Evolutionary conservation across 2,888 invertebrate genomes (phyloP), one percentile per base, ranked within the genome.

Genomic region (Calliphora vomitoria): DNA sequence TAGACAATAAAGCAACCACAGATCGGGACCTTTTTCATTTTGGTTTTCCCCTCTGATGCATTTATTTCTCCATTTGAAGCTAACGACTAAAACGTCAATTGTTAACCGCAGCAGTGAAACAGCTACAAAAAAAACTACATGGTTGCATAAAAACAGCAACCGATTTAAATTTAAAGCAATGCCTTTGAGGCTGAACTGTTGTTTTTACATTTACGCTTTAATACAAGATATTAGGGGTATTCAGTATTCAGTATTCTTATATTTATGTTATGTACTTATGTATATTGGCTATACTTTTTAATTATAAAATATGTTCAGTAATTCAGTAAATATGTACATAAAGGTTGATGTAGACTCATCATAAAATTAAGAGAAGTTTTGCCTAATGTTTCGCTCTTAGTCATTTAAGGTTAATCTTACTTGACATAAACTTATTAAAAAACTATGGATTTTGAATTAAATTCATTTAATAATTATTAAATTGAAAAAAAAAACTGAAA

Each of bases 81-180:
- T 47, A 74, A 80, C 60, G 31, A 62, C 68, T 31, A 50, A 74
- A 64, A 71, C 76, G 55, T 64, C 82, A 82, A 72, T 66, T 50
- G 15, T 55, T 82, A 72, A 50, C 71, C 66, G 62, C 78, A 62
- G 31, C n/a, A 50, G n/a, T 72, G 58, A 0, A 75, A 69, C 13
- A 62, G 35, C 41, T 50, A 50, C 69, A 69, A 20, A 31, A 38
- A 79, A 53, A 66, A 31, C 8, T 47, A 75, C 11, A 55, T 38
- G 55, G 44, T 76, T 81, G 64, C 64, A 58, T 47, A 68, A 78
- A 41, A 76, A 76, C n/a, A 31, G 58, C 81, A 76, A 72, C 47
- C 64, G 72, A 82, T 79, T 86, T 75, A 79, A 74, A 79, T 69
- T 78, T 62, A 86, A 74, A 64, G 60, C 64, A 58, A 69, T 62